These are phyloP conservation scores for Entomobrya proxima DNA, from an alignment of 2,888 invertebrate species.

Conservation along the genomic window DNA sequence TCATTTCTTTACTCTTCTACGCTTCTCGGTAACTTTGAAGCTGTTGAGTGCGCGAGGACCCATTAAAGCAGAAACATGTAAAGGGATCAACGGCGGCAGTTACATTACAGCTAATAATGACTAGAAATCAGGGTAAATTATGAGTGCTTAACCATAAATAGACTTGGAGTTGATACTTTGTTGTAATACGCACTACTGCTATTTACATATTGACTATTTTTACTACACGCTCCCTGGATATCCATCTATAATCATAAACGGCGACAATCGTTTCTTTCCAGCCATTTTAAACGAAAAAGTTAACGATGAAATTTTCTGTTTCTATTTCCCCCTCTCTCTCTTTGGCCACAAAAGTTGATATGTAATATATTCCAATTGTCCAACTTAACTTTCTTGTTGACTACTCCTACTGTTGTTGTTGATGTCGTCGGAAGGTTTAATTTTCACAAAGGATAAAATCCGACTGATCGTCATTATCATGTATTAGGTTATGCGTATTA, in stretches of 20 bases:
- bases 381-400: conserved; percentile 14
- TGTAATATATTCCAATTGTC: not conserved
- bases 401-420: not conserved
- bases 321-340: not conserved
- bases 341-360: not conserved
- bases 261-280: not conserved
- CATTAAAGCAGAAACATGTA: conserved; percentile 35
- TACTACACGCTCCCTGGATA: not conserved
- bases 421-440: conserved; percentile 56
- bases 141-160: conserved; percentile 55
- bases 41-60: conserved; percentile 1
- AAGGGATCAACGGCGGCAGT: conserved; percentile 28
- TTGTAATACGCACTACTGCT: not conserved
- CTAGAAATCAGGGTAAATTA: conserved; percentile 53
- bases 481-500: conserved; percentile 8
- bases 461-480: conserved; percentile 42
- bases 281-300: conserved; percentile 16
- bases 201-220: no score
- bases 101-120: conserved; percentile 35
- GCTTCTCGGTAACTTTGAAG: not conserved
- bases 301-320: conserved; percentile 11
- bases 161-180: not conserved
- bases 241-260: not conserved
- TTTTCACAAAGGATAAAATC: conserved; percentile 54
- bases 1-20: not conserved